Evolutionary conservation across 1,140 invertebrate genomes (phyloP), one percentile per base, ranked within the genome.

Genomic region (Scaptomyza hsui): DNA sequence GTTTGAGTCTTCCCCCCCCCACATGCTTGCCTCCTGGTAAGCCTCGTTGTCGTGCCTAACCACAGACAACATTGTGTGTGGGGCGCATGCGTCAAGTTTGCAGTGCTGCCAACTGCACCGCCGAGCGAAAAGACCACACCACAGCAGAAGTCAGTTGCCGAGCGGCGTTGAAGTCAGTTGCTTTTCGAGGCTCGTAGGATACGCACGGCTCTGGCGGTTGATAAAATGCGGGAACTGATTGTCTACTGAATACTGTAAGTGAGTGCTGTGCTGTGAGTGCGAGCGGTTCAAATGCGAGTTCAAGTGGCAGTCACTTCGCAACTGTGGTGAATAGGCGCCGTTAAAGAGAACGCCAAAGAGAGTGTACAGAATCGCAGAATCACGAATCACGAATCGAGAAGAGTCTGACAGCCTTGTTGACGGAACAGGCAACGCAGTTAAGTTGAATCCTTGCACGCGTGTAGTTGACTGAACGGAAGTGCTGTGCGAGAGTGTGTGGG

Each of bases 181-280:
- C 82, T 89, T 70, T 89, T 88, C 72, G 78, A 88, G 78, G 83
- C 78, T 88, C 75, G 82, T 62, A 88, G 83, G 75, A 88, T 88
- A 89, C 82, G 82, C 75, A 88, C 82, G 82, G 82, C 75, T 88
- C 64, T 72, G 61, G 61, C 82, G 75, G 78, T 78, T 57, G 42
- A 63, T 49, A 65, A 71, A 69, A 62, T 63, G 32, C 52, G 70
- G 65, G 45, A 81, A 63, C 75, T 63, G 59, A 76, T 53, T 55
- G 67, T 55, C 41, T 29, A 48, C 37, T 68, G 44, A 61, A 26
- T 68, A 10, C 61, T 35, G 45, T 68, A n/a, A 32, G 44, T 62
- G 57, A 24, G 57, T 51, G 56, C 47, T 51, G 63, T 26, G 39
- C 26, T 39, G 49, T 52, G 73, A 77, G 49, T 72, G 44, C 62